Evolutionary conservation across 2,797 vertebrate genomes (phyloP).

Genomic region (Acanthurus tractus): DNA sequence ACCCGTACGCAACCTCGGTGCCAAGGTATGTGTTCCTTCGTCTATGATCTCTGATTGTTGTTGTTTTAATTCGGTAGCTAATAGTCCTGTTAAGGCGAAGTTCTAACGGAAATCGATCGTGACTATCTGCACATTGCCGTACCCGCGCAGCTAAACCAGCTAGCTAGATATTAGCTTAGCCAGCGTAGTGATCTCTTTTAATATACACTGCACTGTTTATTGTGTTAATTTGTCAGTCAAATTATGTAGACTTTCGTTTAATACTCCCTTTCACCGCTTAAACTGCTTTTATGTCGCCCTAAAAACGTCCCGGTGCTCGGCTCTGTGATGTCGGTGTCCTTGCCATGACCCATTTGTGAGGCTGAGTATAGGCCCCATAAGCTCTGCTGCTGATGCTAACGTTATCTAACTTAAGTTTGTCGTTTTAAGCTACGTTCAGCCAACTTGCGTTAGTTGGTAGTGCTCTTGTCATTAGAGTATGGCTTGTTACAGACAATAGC

Average conservation of each 20-base stretch:
- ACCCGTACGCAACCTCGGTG: conserved; percentile 72
- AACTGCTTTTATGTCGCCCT: background rate
- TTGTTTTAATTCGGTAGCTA: background rate
- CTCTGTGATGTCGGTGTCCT: conserved; percentile 65
- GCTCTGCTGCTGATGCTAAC: conserved; percentile 31
- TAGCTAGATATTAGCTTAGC: conserved; percentile 26
- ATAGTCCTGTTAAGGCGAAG: background rate
- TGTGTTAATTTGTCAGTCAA: background rate
- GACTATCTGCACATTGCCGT: conserved; percentile 33
- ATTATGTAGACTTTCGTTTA: rapidly evolving
- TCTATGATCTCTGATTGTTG: rapidly evolving
- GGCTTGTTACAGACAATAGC: background rate
- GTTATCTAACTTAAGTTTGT: no score
- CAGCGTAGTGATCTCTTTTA: background rate
- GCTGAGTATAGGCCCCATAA: conserved; percentile 55
- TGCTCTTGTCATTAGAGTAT: background rate
- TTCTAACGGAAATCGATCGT: conserved; percentile 21
- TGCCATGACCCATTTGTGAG: conserved; percentile 73
- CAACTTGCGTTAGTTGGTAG: background rate
- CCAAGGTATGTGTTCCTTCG: conserved; percentile 71
- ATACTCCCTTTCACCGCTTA: rapidly evolving
- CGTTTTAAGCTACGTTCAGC: background rate
- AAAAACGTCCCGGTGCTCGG: background rate
- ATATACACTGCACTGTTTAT: background rate
- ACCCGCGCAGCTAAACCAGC: conserved; percentile 33